Evolutionary conservation across 1,140 invertebrate species (phyloP), one percentile per base, ranked within the genome.

Genomic region (Listronotus bonariensis): DNA sequence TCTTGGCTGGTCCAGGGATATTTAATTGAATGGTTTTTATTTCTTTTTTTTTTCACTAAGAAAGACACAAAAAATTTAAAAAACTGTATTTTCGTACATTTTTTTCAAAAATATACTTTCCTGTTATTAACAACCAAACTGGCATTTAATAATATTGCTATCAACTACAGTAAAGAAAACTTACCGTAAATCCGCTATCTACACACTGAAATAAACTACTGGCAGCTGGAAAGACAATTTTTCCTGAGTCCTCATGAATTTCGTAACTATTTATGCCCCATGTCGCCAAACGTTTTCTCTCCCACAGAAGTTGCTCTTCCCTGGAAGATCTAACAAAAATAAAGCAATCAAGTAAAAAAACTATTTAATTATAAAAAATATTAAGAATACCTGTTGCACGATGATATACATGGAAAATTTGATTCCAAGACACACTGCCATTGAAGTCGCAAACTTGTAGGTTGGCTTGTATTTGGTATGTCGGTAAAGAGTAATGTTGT

Each of bases 251-350:
- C 17, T 85, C 83, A 74, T 96, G 91, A 43, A 96, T 81, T 75
- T 97, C 93, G 75, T 96, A 98, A 10, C 92, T 92, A 3, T 93
- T 96, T 48, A 98, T 96, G 15, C 96, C 96, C 87, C 92, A 96
- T 0, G 92, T 92, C 0, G 92, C 88, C 9, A 96, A 84, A 67
- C 94, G 81, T 80, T 96, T 96, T 53, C 96, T 82, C 77, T 98
- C 96, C 82, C 92, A 90, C 55, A 96, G 81, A 46, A 98, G 77
- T 76, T 95, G 93, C 76, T 96, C 94, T 79, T 97, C 95, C 63
- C 89, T 82, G 0, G 91, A 92, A 18, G 87, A 84, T 15, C 62
- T 57, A 38, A n/a, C 18, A 8, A 43, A 1, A 43, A 26, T 26
- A 26, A 5, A 5, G 20, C 5, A 5, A 5, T 26, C 20, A 26